These are phyloP conservation scores for Xenopus laevis DNA, from an alignment of 2,113 vertebrate genomes.

Conservation along the genomic window DNA sequence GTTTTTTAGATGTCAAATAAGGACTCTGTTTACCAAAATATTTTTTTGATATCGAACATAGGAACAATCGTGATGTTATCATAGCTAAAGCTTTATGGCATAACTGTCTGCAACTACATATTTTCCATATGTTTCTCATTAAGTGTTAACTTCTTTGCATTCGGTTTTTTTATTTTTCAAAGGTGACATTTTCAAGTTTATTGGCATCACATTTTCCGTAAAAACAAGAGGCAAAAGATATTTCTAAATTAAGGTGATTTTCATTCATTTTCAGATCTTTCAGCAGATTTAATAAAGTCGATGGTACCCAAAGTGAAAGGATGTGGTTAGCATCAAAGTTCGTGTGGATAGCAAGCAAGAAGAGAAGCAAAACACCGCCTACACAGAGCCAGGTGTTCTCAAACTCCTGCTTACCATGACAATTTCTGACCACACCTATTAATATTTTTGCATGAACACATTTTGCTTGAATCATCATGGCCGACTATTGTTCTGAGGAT, in stretches of 20 bases:
- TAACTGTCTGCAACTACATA: too few relatives aligned
- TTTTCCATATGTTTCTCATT: too few relatives aligned
- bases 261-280: constrained; percentile 38
- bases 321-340: constrained; percentile 74
- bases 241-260: constrained; percentile 25
- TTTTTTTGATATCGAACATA: too few relatives aligned
- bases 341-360: constrained; percentile 67
- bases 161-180: background rate
- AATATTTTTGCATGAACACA: constrained; percentile 29
- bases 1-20: too few relatives aligned
- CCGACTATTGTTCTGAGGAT: background rate
- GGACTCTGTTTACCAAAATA: too few relatives aligned
- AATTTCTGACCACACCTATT: constrained; percentile 44
- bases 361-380: constrained; percentile 71
- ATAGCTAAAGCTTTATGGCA: too few relatives aligned
- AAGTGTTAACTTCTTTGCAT: too few relatives aligned
- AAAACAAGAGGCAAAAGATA: constrained; percentile 28
- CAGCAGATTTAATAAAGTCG: constrained; percentile 60
- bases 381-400: constrained; percentile 65
- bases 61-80: too few relatives aligned
- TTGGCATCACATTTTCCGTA: constrained; percentile 39
- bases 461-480: background rate
- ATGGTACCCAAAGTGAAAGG: constrained; percentile 58
- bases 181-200: constrained; percentile 3
- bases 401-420: constrained; percentile 32